Base-by-base conservation (phyloP, 1,140 invertebrate species). In the Drosophila lini region DNA sequence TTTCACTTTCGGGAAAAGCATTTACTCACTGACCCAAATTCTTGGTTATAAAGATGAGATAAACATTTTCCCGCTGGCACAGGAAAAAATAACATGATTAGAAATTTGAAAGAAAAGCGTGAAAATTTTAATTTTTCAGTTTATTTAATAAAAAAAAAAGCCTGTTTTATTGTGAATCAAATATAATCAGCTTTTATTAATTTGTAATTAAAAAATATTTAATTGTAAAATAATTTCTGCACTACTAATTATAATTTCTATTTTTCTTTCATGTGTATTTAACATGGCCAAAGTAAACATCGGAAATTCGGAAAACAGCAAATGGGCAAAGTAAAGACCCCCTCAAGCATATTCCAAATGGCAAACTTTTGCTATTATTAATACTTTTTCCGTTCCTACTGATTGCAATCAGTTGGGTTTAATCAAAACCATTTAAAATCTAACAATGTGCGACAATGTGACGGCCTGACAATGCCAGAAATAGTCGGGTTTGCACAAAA, bases 381-480 rank as follows among this genome's bases (percentile, higher is more conserved):
- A 64, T 64, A 56, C 53, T 19, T 48, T 67, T 55, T 40, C 16
- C 13, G 44, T 34, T 32, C 38, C 22, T 16, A 31, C 53, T 73
- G 53, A 77, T 68, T 55, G 62, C 31, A 67, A 68, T 64, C 40
- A 55, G 47, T 57, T 74, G 63, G 70, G 40, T 68, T 83, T 88
- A 80, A 86, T 86, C 62, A 83, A 83, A 78, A 69, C 79, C 64
- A 83, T 68, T 86, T 86, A 60, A 74, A 74, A 64, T 28, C 64
- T 69, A 70, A 77, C 83, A 69, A 86, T 75, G 59, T 74, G 65
- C 56, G 52, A 36, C 73, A 71, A 71, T 42, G 44, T 38, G 65
- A 22, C 55, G 22, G 55, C 22, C 38, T 56, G 73, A 77, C 73
- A 81, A 77, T 53, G 78, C 62, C 75, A 74, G 58, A 83, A 86